Evolutionary conservation across 2,888 invertebrate species (phyloP), one percentile per base, ranked within the genome.

Genomic region (Cataglyphis rosenhaueri): DNA sequence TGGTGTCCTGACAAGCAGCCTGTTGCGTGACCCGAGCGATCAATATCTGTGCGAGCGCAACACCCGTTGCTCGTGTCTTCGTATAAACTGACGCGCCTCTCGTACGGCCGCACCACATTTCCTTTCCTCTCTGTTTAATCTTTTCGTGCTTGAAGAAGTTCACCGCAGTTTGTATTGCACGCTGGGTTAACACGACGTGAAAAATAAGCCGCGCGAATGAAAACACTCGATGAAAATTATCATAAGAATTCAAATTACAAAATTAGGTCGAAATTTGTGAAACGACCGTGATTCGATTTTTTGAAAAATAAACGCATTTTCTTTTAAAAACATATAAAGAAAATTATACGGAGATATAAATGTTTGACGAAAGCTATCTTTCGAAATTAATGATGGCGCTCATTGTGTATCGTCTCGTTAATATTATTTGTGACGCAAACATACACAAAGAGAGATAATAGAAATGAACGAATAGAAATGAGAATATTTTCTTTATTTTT

Each of bases 1-100:
- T 87, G 59, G 78, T 78, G 75, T 89, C 88, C 87, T 88, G 89
- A 89, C 88, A 89, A 89, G 92, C 92, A 92, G 93, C 93, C 93
- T 93, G 93, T 93, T 93, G 93, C 93, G 92, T 93, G 92, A 93
- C 92, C 91, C 81, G 84, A 59, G 85, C 93, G 93, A 93, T 93
- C 93, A 93, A 93, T 93, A 93, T 93, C 92, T 91, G 88, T 87
- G 87, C 88, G 88, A 89, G 89, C 90, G 91, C 89, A 91, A 91
- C 89, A 91, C 87, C 87, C 88, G 74, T 83, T 86, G 76, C 86
- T 88, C 88, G 86, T 89, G 85, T 87, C 87, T 88, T 85, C 83
- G 76, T 85, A 65, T 25, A 76, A 74, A 87, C 86, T 70, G 57
- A 76, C 81, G 71, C 76, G 66, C 68, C 79, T 73, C 76, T 59